These are phyloP conservation scores for Phenganax marumi DNA, from an alignment of 92 coral and sea anemone genomes.

Conservation along the genomic window DNA sequence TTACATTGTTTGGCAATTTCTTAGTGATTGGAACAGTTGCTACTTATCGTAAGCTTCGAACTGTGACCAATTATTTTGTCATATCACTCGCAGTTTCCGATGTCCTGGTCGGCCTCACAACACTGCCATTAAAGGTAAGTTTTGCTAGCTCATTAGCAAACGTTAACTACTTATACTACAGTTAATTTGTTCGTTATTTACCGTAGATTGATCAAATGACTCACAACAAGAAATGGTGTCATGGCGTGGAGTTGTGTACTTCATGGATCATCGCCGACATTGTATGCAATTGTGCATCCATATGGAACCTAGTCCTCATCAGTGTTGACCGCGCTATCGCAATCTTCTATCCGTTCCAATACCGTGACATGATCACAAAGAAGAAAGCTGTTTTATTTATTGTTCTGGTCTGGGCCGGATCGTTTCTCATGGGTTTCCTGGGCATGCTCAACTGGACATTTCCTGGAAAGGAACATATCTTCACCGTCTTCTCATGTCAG, in stretches of 20 bases:
- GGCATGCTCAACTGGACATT: slow-evolving; percentile 73
- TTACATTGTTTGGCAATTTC: slow-evolving; percentile 76
- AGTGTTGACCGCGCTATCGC: slow-evolving; percentile 86
- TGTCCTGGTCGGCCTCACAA: slow-evolving; percentile 61
- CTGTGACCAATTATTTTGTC: slow-evolving; percentile 82
- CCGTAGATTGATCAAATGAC: slow-evolving; percentile 68
- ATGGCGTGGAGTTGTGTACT: slow-evolving; percentile 40
- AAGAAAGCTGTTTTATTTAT: slow-evolving; percentile 57
- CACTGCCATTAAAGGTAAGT: slow-evolving; percentile 59
- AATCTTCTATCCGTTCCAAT: slow-evolving; percentile 80
- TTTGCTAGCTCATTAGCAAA: background rate
- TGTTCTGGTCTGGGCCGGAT: slow-evolving; percentile 66
- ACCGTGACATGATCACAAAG: slow-evolving; percentile 73
- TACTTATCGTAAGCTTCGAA: slow-evolving; percentile 74
- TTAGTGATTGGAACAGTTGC: slow-evolving; percentile 71
- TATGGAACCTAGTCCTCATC: slow-evolving; percentile 83
- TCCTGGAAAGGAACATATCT: slow-evolving; percentile 42
- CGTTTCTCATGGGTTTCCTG: slow-evolving; percentile 55
- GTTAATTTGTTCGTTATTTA: background rate
- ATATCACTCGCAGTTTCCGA: slow-evolving; percentile 88
- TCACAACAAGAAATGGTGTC: slow-evolving; percentile 76
- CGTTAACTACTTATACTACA: background rate
- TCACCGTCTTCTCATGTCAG: slow-evolving; percentile 24
- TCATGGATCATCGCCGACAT: slow-evolving; percentile 73
- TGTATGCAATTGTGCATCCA: slow-evolving; percentile 78